Base-by-base conservation (phyloP, 2,888 invertebrate species). In the Lycaena phlaeas region DNA sequence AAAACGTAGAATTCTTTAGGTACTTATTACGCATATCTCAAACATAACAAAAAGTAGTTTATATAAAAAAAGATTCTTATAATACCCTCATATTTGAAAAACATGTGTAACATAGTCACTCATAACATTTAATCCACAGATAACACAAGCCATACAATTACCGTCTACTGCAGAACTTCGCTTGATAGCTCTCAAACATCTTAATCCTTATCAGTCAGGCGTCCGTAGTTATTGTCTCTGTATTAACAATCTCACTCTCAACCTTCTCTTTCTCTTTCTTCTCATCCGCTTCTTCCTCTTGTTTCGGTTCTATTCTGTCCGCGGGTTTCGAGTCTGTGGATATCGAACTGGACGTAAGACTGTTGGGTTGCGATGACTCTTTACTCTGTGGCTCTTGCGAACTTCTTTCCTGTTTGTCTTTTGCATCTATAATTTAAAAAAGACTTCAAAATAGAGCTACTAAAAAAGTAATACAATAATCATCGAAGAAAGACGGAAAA, bases 281-380 rank as follows among this genome's bases (percentile, higher is more conserved):
- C 42, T 66, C 55, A 10, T 38, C 2, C 36, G 41, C 46, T 28
- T 43, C 34, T 4, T 48, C 46, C 40, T 50, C 40, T 6, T 22
- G 22, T 25, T 12, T 39, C 9, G 30, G 30, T 12, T 40, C 39
- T 31, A 26, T 40, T 5, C 40, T 40, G 11, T 40, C 40, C 2
- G 31, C 72, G 1, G 72, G 71, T 53, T 77, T 76, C 14, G 77
- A 78, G 50, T 84, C 82, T 14, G 66, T 77, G 1, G 82, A 79
- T 48, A 75, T 74, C 4, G 77, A 76, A 46, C 78, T 78, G 2
- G 82, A 81, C 0, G 82, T 76, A 1, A 81, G 53, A 37, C 82
- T 84, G 64, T 75, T 72, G 0, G 82, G 73, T 46, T 79, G 79
- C 1, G 82, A 81, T 0, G 70, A 64, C 22, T 81, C 81, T 58